phyloP scores from a whole-genome alignment of 2,888 invertebrate genomes.

The Odiellus spinosus region DNA sequence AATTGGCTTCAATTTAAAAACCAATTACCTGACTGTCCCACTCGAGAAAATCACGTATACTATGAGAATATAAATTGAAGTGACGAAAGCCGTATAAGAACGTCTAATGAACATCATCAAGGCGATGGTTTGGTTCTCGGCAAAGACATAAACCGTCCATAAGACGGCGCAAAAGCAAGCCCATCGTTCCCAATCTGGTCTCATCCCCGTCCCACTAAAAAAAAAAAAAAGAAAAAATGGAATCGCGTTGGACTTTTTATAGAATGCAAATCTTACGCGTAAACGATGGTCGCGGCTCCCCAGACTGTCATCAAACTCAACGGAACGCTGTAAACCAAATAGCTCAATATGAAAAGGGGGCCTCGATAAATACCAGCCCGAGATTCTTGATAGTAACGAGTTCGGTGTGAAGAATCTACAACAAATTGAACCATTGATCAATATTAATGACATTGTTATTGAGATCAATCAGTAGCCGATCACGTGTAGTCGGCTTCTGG shows the following conservation, averaged over 20 bases:
- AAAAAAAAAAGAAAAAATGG: neutral
- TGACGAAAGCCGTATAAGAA: slow-evolving; percentile 56
- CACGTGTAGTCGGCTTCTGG: no score
- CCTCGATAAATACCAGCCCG: slow-evolving; percentile 79
- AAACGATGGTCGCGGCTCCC: slow-evolving; percentile 40
- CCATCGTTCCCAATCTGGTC: slow-evolving; percentile 32
- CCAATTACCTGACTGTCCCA: slow-evolving; percentile 52
- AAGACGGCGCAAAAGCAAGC: slow-evolving; percentile 51
- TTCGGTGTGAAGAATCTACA: slow-evolving; percentile 51
- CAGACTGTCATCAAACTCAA: slow-evolving; percentile 60
- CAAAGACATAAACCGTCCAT: slow-evolving; percentile 69
- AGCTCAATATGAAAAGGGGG: slow-evolving; percentile 61
- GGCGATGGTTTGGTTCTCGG: slow-evolving; percentile 69
- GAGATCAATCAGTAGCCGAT: no score
- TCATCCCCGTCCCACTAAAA: slow-evolving; percentile 18
- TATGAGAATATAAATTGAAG: slow-evolving; percentile 59
- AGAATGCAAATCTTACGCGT: slow-evolving; percentile 23
- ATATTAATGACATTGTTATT: neutral
- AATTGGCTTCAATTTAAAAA: slow-evolving; percentile 2
- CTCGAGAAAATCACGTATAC: slow-evolving; percentile 48
- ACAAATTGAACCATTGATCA: neutral
- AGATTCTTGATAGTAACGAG: slow-evolving; percentile 71
- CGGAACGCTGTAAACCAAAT: slow-evolving; percentile 62
- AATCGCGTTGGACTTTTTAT: neutral
- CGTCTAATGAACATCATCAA: slow-evolving; percentile 63